Percentiles rank a stretch among this genome's conserved stretches.
Conservation (phyloP, 2,113 vertebrate species). For the Platycercus adscitus region DNA sequence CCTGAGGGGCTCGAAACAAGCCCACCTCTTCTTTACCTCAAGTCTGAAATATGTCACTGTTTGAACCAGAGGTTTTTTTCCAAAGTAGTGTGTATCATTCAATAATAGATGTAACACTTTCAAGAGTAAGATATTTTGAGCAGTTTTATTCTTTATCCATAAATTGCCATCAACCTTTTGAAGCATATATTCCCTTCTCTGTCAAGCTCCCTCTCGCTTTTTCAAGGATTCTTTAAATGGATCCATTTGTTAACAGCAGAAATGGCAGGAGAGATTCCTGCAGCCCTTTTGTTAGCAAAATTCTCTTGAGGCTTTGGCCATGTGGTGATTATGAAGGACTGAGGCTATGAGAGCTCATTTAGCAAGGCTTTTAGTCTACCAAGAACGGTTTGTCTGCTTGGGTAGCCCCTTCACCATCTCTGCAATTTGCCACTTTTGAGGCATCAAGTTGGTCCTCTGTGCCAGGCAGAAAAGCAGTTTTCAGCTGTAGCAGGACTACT, state of each 20-base stretch:
- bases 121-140: neutral
- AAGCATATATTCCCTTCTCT: neutral
- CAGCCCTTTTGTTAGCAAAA: neutral
- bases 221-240: neutral
- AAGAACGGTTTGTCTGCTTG: neutral
- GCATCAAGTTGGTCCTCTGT: neutral
- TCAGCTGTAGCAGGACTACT: neutral
- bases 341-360: neutral
- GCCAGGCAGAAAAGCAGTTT: neutral
- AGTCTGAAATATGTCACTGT: neutral
- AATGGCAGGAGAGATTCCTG: neutral
- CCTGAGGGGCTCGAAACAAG: neutral
- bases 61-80: neutral
- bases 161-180: neutral
- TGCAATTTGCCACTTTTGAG: rapidly evolving
- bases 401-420: neutral
- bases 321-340: rapidly evolving
- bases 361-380: neutral
- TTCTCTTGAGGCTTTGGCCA: neutral
- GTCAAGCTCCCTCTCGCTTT: neutral
- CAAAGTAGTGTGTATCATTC: neutral
- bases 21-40: neutral
- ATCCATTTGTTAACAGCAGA: neutral
- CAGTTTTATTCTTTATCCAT: neutral
- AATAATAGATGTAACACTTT: neutral